Percentiles rank a stretch among this genome's conserved stretches.
Conservation (phyloP, 2,113 vertebrate genomes). For the Dendrocopos noguchii region DNA sequence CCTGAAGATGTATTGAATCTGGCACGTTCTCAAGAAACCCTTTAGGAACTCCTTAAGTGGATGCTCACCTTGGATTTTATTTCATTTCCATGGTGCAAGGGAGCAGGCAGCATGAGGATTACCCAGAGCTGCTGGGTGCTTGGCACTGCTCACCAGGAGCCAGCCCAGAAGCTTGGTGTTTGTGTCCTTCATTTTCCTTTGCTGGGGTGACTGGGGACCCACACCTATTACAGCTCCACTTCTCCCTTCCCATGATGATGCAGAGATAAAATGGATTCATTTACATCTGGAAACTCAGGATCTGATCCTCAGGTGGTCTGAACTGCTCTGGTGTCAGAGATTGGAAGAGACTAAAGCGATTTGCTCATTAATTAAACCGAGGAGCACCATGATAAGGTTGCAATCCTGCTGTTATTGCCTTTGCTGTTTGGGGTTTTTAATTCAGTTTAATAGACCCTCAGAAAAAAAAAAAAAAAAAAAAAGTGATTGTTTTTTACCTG, state of each 20-base stretch:
- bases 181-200: neutral
- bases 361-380: neutral
- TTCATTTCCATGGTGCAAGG: neutral
- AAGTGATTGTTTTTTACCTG: neutral
- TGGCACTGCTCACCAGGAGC: neutral
- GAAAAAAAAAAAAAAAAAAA: too few relatives aligned
- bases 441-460: neutral
- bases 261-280: neutral
- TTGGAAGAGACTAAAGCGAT: neutral
- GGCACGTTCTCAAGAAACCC: neutral
- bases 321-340: neutral
- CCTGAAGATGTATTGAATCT: conserved; percentile 40
- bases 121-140: neutral
- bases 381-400: neutral
- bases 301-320: neutral
- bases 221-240: neutral
- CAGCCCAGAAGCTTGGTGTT: neutral
- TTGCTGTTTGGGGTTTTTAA: neutral
- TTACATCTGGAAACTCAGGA: neutral
- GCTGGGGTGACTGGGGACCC: neutral
- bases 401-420: neutral
- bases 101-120: neutral
- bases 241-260: neutral
- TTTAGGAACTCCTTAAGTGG: neutral
- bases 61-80: conserved; percentile 8